phyloP scores from a whole-genome alignment of 53 echinoderm and acorn worm species.

The Antedon mediterranea region DNA sequence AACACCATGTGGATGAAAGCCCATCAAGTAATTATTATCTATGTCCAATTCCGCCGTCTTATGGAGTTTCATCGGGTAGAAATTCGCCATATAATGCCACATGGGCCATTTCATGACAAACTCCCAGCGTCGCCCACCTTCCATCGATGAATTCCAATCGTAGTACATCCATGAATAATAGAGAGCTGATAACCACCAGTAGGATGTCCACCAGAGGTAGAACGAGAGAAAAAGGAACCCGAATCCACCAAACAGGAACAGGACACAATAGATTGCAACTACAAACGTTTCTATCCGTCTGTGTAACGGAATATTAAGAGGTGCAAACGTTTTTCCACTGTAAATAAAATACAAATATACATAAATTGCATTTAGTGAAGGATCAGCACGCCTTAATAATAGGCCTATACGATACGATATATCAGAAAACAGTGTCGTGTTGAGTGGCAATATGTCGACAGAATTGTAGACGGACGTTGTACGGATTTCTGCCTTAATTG shows the following conservation, averaged over 20 bases:
- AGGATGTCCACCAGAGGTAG: conserved; percentile 21
- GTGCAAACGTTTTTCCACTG: conserved; percentile 24
- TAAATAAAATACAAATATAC: not conserved
- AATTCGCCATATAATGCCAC: conserved; percentile 56
- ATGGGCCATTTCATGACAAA: conserved; percentile 34
- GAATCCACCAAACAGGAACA: conserved; percentile 39
- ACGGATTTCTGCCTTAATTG: too few species aligned
- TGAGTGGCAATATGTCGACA: too few species aligned
- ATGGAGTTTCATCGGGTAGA: conserved; percentile 60
- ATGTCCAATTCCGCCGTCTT: conserved; percentile 79
- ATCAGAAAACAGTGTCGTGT: too few species aligned
- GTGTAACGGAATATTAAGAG: conserved; percentile 47
- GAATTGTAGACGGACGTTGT: too few species aligned
- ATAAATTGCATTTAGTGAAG: too few species aligned
- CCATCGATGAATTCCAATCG: conserved; percentile 39
- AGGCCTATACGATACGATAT: too few species aligned
- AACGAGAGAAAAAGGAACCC: conserved; percentile 10
- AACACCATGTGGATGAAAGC: conserved; percentile 84
- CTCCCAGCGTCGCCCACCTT: conserved; percentile 40
- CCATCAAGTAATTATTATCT: conserved; percentile 50
- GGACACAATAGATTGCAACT: conserved; percentile 33
- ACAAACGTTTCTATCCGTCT: conserved; percentile 53
- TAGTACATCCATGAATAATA: conserved; percentile 34
- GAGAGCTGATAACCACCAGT: conserved; percentile 44
- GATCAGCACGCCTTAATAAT: too few species aligned